Conservation (phyloP, 2,888 invertebrate genomes). For the Cynaeus angustus region DNA sequence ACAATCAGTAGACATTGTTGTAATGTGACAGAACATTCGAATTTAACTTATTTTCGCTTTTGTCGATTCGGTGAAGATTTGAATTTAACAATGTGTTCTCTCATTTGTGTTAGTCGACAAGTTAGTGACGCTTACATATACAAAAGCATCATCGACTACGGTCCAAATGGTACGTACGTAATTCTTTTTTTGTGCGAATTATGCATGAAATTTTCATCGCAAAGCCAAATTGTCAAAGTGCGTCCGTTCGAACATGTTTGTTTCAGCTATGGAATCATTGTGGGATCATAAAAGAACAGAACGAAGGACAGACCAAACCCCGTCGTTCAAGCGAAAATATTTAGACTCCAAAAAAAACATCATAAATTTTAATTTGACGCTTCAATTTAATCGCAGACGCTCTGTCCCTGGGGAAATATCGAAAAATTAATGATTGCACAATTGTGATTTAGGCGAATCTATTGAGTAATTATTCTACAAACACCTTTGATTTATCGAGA, state of each 20-base stretch:
- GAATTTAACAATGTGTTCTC: constrained; percentile 57
- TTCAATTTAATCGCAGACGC: constrained; percentile 18
- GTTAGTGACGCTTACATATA: constrained; percentile 50
- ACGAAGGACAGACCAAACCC: constrained; percentile 5
- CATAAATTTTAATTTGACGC: constrained; percentile 15
- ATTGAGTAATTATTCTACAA: neutral
- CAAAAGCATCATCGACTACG: constrained; percentile 23
- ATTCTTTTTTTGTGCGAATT: neutral
- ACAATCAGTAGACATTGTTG: constrained; percentile 23
- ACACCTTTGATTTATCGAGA: neutral
- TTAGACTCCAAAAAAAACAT: constrained; percentile 1
- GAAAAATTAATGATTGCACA: constrained; percentile 17
- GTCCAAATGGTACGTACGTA: constrained; percentile 27
- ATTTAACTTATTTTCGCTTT: constrained; percentile 12
- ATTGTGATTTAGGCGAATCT: neutral
- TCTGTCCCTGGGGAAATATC: constrained; percentile 3
- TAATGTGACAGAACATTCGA: constrained; percentile 33
- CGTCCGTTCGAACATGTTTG: neutral
- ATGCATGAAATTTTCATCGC: neutral
- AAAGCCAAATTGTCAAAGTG: neutral
- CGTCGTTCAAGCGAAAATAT: constrained; percentile 12
- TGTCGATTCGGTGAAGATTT: too few relatives aligned
- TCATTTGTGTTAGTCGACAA: constrained; percentile 58
- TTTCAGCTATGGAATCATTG: constrained; percentile 2
- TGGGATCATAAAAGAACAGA: neutral